A percentile compares a stretch with the other conserved stretches of the same genome.
Conservation (phyloP, 2,113 vertebrate genomes). For the Eupsittula cactorum region DNA sequence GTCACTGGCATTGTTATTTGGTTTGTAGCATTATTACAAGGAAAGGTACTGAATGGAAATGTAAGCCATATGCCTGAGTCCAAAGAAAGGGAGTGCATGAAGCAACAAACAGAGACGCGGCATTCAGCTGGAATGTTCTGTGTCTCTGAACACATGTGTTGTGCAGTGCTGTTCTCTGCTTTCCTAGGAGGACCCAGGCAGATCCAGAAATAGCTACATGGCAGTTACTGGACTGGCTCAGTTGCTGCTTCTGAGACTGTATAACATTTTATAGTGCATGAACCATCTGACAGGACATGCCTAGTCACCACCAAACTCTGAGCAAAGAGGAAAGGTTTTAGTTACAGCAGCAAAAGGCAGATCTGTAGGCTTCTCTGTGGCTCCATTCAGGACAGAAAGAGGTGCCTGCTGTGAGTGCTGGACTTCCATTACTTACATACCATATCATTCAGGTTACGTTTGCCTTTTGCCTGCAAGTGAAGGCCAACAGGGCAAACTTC, state of each 20-base stretch:
- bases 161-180: neutral
- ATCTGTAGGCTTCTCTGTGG: neutral
- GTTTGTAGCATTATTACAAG: neutral
- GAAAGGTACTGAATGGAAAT: neutral
- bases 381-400: rapidly evolving
- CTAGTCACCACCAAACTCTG: neutral
- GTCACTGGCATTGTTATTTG: neutral
- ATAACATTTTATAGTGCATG: neutral
- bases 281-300: neutral
- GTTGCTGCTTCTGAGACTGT: neutral
- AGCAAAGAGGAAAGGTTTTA: neutral
- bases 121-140: neutral
- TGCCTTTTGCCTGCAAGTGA: neutral
- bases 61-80: neutral
- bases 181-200: neutral
- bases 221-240: neutral
- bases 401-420: neutral
- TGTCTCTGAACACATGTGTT: neutral
- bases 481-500: neutral
- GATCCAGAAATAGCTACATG: neutral
- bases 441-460: rapidly evolving
- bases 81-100: neutral
- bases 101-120: neutral
- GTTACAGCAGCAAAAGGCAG: neutral
- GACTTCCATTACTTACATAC: rapidly evolving